These are phyloP conservation scores for Psilanteris sp. DNA, from an alignment of 1,140 invertebrate species.

Conservation along the genomic window DNA sequence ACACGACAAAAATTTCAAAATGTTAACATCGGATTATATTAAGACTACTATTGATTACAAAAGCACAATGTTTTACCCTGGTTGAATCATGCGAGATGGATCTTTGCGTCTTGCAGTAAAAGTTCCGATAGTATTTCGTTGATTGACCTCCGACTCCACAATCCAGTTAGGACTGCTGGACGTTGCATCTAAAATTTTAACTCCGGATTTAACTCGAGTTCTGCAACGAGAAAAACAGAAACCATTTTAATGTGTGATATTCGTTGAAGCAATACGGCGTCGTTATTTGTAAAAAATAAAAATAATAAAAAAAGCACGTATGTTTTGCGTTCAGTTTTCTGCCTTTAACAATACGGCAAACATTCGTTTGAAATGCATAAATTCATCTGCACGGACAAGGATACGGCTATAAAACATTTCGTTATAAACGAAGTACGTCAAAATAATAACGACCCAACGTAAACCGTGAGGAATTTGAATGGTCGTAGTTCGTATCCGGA, in stretches of 20 bases:
- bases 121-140: constrained; percentile 90
- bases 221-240: constrained; percentile 80
- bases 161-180: constrained; percentile 89
- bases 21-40: too few relatives aligned
- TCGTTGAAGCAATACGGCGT: too few relatives aligned
- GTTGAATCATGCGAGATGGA: constrained; percentile 1
- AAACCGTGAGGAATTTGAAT: constrained; percentile 34
- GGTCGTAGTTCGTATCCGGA: constrained; percentile 41
- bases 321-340: too few relatives aligned
- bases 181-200: constrained; percentile 90
- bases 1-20: too few relatives aligned
- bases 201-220: constrained; percentile 91
- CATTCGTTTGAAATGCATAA: constrained; percentile 16
- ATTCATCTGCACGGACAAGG: constrained; percentile 18
- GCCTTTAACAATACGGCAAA: too few relatives aligned
- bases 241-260: constrained; percentile 1
- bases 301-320: too few relatives aligned
- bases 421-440: constrained; percentile 44
- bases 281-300: constrained; percentile 14
- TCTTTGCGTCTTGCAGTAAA: constrained; percentile 83
- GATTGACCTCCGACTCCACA: constrained; percentile 89
- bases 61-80: background rate
- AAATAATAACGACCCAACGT: constrained; percentile 40
- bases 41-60: too few relatives aligned
- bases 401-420: constrained; percentile 32